Percentiles rank a stretch among this genome's conserved stretches.
Conservation (phyloP, 2,113 vertebrate species). For the Ophthalmolycus amberensis region DNA sequence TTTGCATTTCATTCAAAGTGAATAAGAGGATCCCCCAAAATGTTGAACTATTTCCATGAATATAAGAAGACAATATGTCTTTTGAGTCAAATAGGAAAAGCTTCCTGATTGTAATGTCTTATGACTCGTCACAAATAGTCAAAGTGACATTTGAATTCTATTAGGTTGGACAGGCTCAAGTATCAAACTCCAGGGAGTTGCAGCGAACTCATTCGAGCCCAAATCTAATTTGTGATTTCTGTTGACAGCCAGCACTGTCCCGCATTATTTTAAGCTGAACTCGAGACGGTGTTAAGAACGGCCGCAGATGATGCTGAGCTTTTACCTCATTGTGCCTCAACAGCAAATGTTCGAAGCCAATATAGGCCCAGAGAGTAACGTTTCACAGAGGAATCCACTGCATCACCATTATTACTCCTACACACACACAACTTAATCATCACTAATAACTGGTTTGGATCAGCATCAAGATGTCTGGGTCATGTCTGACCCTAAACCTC, state of each 20-base stretch:
- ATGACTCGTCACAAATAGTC: slow-evolving; percentile 3
- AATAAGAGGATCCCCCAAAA: not conserved
- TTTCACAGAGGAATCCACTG: not conserved
- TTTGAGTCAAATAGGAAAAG: slow-evolving; percentile 13
- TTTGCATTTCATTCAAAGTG: not conserved
- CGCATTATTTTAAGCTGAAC: slow-evolving; percentile 57
- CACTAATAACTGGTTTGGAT: slow-evolving; percentile 62
- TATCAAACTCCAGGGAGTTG: slow-evolving; percentile 8
- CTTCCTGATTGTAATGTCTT: slow-evolving; percentile 5
- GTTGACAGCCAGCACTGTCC: slow-evolving; percentile 34
- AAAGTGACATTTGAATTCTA: slow-evolving; percentile 34
- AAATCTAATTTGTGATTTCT: slow-evolving; percentile 60
- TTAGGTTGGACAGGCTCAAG: slow-evolving; percentile 6
- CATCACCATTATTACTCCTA: not conserved
- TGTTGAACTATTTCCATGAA: not conserved
- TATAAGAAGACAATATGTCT: not conserved
- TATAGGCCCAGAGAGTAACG: slow-evolving; percentile 5
- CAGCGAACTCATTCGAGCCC: slow-evolving; percentile 28
- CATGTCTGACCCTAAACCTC: slow-evolving; percentile 47
- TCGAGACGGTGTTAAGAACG: slow-evolving; percentile 52
- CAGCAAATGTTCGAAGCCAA: slow-evolving; percentile 11
- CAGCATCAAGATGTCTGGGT: slow-evolving; percentile 57
- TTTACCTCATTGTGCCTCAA: slow-evolving; percentile 34
- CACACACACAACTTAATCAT: slow-evolving; percentile 36
- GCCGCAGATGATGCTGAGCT: slow-evolving; percentile 41